phyloP scores from a whole-genome alignment of 92 coral and sea anemone species.

The Epizoanthus rinbou region DNA sequence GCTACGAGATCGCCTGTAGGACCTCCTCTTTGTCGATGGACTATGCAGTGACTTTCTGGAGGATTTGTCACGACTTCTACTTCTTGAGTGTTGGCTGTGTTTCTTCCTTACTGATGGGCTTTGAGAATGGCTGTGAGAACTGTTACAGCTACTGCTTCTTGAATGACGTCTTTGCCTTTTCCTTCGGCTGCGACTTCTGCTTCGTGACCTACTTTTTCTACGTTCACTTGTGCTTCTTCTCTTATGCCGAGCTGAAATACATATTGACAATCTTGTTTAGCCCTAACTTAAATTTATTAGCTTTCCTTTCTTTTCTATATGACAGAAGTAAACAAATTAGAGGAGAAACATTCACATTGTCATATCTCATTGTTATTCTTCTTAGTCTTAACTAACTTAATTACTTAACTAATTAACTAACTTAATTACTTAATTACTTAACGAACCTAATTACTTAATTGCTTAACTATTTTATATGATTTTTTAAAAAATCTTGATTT shows the following conservation, averaged over 20 bases:
- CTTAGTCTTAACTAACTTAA: no score
- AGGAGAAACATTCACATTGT: no score
- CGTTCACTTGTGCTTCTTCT: slow-evolving; percentile 8
- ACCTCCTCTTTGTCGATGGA: neutral
- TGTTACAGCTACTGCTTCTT: slow-evolving; percentile 15
- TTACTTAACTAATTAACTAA: no score
- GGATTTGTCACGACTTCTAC: slow-evolving; percentile 20
- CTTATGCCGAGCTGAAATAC: neutral
- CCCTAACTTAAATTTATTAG: no score
- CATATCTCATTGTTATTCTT: no score
- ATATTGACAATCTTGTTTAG: no score
- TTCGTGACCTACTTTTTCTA: slow-evolving; percentile 24
- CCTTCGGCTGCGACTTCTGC: slow-evolving; percentile 29
- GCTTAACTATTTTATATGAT: no score
- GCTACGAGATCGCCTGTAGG: neutral
- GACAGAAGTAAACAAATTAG: no score
- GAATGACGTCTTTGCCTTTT: slow-evolving; percentile 18
- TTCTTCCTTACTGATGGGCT: slow-evolving; percentile 3
- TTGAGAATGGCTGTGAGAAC: slow-evolving; percentile 16
- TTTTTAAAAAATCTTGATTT: no score
- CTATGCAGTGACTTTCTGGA: slow-evolving; percentile 12
- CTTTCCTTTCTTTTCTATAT: no score
- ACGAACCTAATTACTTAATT: no score
- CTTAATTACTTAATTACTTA: no score
- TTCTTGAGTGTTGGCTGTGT: slow-evolving; percentile 17